phyloP scores from a whole-genome alignment of 2,888 invertebrate genomes.

The Drosophila siamana region DNA sequence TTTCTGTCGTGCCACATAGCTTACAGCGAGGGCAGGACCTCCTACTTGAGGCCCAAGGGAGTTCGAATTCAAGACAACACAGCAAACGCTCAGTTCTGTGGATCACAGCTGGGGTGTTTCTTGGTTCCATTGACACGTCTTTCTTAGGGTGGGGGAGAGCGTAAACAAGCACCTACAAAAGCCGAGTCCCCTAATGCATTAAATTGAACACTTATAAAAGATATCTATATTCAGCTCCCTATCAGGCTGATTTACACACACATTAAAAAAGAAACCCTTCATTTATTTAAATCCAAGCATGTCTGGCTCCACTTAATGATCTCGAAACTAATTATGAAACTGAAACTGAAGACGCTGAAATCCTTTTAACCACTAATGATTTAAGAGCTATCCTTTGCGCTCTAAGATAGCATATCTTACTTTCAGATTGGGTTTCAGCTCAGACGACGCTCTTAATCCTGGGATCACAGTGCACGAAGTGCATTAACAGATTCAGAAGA shows the following conservation, averaged over 20 bases:
- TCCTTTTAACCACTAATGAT: constrained; percentile 38
- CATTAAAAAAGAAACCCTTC: constrained; percentile 11
- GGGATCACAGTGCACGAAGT: constrained; percentile 18
- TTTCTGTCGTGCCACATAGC: constrained; percentile 41
- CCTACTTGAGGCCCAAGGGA: constrained; percentile 66
- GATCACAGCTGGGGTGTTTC: constrained; percentile 56
- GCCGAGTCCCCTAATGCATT: constrained; percentile 23
- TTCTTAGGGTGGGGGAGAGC: constrained; percentile 34
- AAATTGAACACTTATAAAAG: constrained; percentile 33
- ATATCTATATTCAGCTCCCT: constrained; percentile 28
- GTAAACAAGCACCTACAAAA: constrained; percentile 37
- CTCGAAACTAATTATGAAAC: constrained; percentile 43
- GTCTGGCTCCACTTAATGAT: constrained; percentile 45
- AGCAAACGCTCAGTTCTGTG: constrained; percentile 20
- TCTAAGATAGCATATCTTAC: constrained; percentile 26
- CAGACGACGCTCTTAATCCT: constrained; percentile 4
- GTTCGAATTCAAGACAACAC: constrained; percentile 17
- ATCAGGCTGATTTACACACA: constrained; percentile 9
- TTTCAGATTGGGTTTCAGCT: constrained; percentile 36
- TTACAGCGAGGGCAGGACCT: constrained; percentile 54
- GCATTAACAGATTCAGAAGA: constrained; percentile 2
- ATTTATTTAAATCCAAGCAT: constrained; percentile 33
- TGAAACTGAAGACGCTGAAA: constrained; percentile 27
- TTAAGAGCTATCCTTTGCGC: constrained; percentile 33
- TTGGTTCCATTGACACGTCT: constrained; percentile 51